phyloP scores from a whole-genome alignment of 92 coral and sea anemone species.

The Actinernus sp. region DNA sequence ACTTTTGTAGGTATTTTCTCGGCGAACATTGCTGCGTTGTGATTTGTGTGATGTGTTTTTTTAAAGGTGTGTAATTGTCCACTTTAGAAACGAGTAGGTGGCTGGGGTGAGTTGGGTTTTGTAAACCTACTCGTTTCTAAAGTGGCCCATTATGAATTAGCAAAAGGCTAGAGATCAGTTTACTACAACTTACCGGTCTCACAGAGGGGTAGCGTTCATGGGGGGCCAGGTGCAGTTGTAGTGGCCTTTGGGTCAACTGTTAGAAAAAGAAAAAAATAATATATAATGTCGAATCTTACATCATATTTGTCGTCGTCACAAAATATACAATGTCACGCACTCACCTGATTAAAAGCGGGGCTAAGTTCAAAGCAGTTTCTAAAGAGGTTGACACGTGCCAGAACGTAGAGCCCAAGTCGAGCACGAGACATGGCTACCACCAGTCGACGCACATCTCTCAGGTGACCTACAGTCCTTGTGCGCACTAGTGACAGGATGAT shows the following conservation, averaged over 20 bases:
- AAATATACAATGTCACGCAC: not conserved
- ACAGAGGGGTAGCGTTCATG: slow-evolving; percentile 92
- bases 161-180: too few species aligned
- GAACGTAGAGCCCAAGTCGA: slow-evolving; percentile 92
- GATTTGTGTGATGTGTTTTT: too few species aligned
- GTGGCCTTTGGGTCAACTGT: slow-evolving; percentile 89
- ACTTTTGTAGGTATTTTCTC: too few species aligned
- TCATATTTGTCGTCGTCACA: not conserved
- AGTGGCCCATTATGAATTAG: too few species aligned
- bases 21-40: too few species aligned
- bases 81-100: too few species aligned
- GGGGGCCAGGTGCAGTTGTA: slow-evolving; percentile 85
- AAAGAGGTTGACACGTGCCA: slow-evolving; percentile 94
- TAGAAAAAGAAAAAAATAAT: not conserved
- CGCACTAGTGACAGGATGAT: slow-evolving; percentile 98
- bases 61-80: too few species aligned
- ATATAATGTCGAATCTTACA: not conserved
- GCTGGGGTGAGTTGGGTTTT: too few species aligned
- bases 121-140: too few species aligned
- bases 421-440: slow-evolving; percentile 99
- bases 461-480: slow-evolving; percentile 95
- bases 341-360: slow-evolving; percentile 95
- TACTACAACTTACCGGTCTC: slow-evolving; percentile 73
- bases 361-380: slow-evolving; percentile 97
- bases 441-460: slow-evolving; percentile 96